A percentile compares a stretch with the other conserved stretches of the same genome.
These are phyloP conservation scores for Pharmacophagus antenor DNA, from an alignment of 2,888 invertebrate genomes.

Conservation along the genomic window DNA sequence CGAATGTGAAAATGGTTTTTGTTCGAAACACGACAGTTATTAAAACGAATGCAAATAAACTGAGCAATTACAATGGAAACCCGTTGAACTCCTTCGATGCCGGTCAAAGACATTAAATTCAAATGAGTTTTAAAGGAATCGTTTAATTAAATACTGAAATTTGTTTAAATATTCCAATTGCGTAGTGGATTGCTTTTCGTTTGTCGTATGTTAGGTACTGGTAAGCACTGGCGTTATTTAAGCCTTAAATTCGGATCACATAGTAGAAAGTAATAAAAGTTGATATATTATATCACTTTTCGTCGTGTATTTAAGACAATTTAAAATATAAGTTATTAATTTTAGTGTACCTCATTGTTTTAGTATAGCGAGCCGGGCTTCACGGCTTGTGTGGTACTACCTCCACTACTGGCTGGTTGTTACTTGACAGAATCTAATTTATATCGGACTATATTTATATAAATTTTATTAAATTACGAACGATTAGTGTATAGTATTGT, in stretches of 20 bases:
- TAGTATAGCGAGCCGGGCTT: too few species aligned
- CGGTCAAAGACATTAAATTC: conserved; percentile 25
- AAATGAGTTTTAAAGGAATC: conserved; percentile 8
- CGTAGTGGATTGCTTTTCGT: not conserved
- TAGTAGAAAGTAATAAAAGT: too few species aligned
- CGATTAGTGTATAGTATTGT: too few species aligned
- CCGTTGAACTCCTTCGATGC: conserved; percentile 8
- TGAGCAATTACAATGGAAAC: not conserved
- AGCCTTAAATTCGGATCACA: not conserved
- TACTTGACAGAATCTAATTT: too few species aligned
- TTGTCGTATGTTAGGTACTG: not conserved
- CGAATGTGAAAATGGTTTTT: not conserved
- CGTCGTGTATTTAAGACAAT: too few species aligned
- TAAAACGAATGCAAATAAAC: conserved; percentile 9
- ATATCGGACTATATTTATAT: too few species aligned
- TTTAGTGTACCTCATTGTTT: too few species aligned
- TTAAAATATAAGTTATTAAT: too few species aligned
- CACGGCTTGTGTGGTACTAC: too few species aligned
- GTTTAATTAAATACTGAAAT: not conserved
- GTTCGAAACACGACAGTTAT: not conserved
- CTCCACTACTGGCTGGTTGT: too few species aligned
- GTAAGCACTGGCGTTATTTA: not conserved
- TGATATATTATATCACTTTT: too few species aligned
- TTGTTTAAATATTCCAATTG: not conserved
- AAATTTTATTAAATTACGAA: too few species aligned